Conservation (phyloP, 2,797 vertebrate genomes). For the Australoheros facetus region DNA sequence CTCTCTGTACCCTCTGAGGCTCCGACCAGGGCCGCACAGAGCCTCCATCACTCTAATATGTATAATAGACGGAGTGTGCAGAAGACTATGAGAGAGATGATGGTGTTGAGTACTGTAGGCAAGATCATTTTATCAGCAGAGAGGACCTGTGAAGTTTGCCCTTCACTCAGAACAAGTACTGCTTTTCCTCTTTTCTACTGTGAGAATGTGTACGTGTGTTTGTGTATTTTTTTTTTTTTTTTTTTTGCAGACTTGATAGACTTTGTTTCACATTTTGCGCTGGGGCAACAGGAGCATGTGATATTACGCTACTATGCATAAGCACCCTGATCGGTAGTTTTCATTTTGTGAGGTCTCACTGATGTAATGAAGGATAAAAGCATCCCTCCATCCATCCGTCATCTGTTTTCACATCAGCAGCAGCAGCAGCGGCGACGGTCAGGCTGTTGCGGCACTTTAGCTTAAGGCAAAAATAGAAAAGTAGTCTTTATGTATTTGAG, state of each 20-base stretch:
- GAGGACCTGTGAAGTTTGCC: conserved; percentile 57
- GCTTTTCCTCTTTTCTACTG: conserved; percentile 66
- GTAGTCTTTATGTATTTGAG: conserved; percentile 38
- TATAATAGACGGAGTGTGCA: conserved; percentile 60
- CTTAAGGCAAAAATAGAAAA: conserved; percentile 13
- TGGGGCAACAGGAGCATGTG: conserved; percentile 45
- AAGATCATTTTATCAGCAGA: conserved; percentile 47
- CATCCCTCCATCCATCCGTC: conserved; percentile 28
- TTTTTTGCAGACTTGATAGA: conserved; percentile 58
- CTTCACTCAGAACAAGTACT: conserved; percentile 48
- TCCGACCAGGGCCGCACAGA: conserved; percentile 29
- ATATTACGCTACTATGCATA: conserved; percentile 64
- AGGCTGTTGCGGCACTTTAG: background rate
- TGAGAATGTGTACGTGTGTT: conserved; percentile 65
- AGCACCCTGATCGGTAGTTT: conserved; percentile 40
- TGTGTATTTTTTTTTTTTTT: conserved; percentile 19
- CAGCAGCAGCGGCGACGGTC: background rate
- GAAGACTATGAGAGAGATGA: conserved; percentile 33
- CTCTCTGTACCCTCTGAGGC: conserved; percentile 49
- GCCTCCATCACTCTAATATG: conserved; percentile 51
- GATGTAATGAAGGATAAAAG: conserved; percentile 35
- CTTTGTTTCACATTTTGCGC: conserved; percentile 54
- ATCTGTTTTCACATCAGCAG: conserved; percentile 16
- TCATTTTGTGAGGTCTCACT: conserved; percentile 48
- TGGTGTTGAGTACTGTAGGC: conserved; percentile 44